Evolutionary conservation across 2,797 vertebrate species (phyloP), one percentile per base, ranked within the genome.

Genomic region (Intellagama lesueurii): DNA sequence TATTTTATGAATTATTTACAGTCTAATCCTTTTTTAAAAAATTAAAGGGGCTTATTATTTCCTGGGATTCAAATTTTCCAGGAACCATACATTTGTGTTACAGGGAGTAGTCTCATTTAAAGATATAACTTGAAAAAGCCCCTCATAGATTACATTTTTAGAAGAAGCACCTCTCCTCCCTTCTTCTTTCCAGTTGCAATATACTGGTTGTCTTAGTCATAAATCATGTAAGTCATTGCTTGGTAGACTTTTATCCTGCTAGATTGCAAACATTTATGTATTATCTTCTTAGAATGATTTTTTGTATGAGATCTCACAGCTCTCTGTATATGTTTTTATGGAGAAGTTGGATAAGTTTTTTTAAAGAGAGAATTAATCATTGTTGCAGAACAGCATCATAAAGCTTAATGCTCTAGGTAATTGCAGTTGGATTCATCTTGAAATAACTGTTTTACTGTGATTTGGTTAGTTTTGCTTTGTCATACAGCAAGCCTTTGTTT

Each of bases 211-310:
- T 24, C 28, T 32, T 75, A 66, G 32, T 75, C 4, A 66, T 7
- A 81, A 88, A 81, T 28, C 66, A 49, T 35, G 5, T 26, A 72
- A 64, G 3, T 28, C 28, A n/a, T 7, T 72, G 19, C 28, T 64
- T n/a, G 32, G 26, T 72, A 14, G 26, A 14, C 35, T 69, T 22
- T 22, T 56, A 56, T 86, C 9, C 0, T 0, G 5, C 3, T 0
- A 86, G 89, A 64, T 79, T 76, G 72, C 3, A 0, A 1, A 80
- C 6, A 66, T 90, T 91, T 92, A 90, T 4, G 30, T 88, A 91
- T 88, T 82, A 69, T 44, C 1, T 35, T 89, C 90, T 81, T 91
- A 0, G 30, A 78, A 92, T 68, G 75, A 91, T 83, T 44, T 86
- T 87, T 12, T 60, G 83, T 49, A 69, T 79, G 89, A 49, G 75